phyloP scores from a whole-genome alignment of 2,797 vertebrate genomes.

The Acanthornis magna region DNA sequence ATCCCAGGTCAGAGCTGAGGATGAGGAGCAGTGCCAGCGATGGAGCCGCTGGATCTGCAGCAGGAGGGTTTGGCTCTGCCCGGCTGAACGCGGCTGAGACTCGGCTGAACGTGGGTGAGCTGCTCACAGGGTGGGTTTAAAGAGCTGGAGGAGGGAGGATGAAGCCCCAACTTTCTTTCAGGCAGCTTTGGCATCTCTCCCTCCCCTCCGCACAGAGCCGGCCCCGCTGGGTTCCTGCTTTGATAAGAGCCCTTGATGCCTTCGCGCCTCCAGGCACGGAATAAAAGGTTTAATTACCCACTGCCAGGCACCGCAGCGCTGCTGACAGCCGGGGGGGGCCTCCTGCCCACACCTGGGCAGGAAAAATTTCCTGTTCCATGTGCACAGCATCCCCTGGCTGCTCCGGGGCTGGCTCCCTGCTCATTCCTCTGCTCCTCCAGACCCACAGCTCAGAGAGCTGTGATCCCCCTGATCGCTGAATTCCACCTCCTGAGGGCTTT shows the following conservation, averaged over 20 bases:
- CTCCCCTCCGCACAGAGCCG: neutral
- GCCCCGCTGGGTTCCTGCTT: conserved; percentile 5
- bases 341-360: conserved; percentile 1
- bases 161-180: conserved; percentile 3
- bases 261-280: neutral
- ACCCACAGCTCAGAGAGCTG: neutral
- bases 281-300: conserved; percentile 65
- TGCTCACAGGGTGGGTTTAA: neutral
- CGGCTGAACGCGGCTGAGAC: neutral
- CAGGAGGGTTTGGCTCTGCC: neutral
- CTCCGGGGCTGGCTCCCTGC: neutral
- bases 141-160: neutral
- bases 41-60: neutral
- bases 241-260: conserved; percentile 46
- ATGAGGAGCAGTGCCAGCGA: accelerated
- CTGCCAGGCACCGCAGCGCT: neutral
- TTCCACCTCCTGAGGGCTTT: neutral
- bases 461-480: neutral
- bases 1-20: neutral
- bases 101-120: neutral
- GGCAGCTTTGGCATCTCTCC: conserved; percentile 14
- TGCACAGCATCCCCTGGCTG: accelerated
- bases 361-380: neutral
- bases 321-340: conserved; percentile 3
- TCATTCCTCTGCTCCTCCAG: neutral